These are phyloP conservation scores for Idaea straminata DNA, from an alignment of 2,888 invertebrate genomes.

Conservation along the genomic window DNA sequence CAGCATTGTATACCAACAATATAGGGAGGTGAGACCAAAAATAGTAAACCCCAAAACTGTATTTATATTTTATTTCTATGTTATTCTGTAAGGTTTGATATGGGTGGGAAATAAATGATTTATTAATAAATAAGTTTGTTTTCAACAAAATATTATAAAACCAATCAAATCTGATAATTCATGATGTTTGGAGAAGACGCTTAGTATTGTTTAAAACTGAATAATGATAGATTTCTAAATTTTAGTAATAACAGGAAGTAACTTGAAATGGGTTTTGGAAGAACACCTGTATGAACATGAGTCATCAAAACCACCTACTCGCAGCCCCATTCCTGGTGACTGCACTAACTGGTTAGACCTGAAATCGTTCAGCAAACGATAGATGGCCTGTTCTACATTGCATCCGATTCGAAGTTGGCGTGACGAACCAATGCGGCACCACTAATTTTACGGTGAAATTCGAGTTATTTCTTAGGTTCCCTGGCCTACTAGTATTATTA, in stretches of 20 bases:
- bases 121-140: too few species aligned
- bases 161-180: too few species aligned
- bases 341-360: constrained; percentile 34
- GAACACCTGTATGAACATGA: constrained; percentile 20
- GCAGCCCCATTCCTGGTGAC: constrained; percentile 12
- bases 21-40: too few species aligned
- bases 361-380: constrained; percentile 29
- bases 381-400: constrained; percentile 32
- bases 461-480: constrained; percentile 13
- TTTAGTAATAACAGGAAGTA: neutral
- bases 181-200: neutral
- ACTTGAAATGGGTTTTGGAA: neutral
- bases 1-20: too few species aligned
- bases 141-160: too few species aligned
- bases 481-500: constrained; percentile 10
- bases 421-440: constrained; percentile 40
- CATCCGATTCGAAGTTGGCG: constrained; percentile 30
- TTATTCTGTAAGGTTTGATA: too few species aligned
- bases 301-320: constrained; percentile 23
- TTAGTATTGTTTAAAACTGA: neutral
- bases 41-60: too few species aligned
- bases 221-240: neutral
- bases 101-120: too few species aligned
- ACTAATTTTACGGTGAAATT: constrained; percentile 20
- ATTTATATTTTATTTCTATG: too few species aligned